Percentiles rank a stretch among this genome's conserved stretches.
These are phyloP conservation scores for Drosophila demipolita DNA, from an alignment of 2,888 invertebrate genomes.

Conservation along the genomic window DNA sequence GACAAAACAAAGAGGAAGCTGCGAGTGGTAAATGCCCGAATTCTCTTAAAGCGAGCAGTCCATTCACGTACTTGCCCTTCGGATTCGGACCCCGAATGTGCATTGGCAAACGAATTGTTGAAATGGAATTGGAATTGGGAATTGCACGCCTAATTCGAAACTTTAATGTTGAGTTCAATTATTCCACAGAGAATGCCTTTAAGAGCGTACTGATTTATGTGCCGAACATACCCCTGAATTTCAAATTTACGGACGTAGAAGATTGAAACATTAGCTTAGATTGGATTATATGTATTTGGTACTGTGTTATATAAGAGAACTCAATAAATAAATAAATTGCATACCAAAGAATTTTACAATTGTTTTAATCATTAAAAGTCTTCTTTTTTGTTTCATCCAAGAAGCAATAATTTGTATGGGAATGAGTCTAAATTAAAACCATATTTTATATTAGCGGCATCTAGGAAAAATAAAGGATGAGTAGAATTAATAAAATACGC, in stretches of 20 bases:
- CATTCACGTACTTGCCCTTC: slow-evolving; percentile 87
- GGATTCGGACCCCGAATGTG: slow-evolving; percentile 90
- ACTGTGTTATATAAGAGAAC: neutral
- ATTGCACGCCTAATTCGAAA: slow-evolving; percentile 84
- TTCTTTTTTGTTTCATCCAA: neutral
- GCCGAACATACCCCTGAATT: slow-evolving; percentile 83
- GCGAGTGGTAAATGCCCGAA: slow-evolving; percentile 88
- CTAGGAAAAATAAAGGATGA: too few species aligned
- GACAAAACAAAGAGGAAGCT: slow-evolving; percentile 56
- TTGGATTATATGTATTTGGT: neutral
- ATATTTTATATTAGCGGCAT: too few species aligned
- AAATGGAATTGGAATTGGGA: slow-evolving; percentile 89
- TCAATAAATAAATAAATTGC: neutral
- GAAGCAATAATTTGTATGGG: neutral
- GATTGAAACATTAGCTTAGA: slow-evolving; percentile 29
- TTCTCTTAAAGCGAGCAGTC: slow-evolving; percentile 85
- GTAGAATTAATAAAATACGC: neutral
- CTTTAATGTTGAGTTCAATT: slow-evolving; percentile 77
- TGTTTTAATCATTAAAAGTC: neutral
- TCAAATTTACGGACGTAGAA: slow-evolving; percentile 81
- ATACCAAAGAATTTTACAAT: neutral
- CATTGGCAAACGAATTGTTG: slow-evolving; percentile 90
- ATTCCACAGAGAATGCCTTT: slow-evolving; percentile 78
- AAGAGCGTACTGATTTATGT: slow-evolving; percentile 77
- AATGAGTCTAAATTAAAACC: too few species aligned